These are phyloP conservation scores for Callimorpha dominula DNA, from an alignment of 2,888 invertebrate genomes.

Conservation along the genomic window DNA sequence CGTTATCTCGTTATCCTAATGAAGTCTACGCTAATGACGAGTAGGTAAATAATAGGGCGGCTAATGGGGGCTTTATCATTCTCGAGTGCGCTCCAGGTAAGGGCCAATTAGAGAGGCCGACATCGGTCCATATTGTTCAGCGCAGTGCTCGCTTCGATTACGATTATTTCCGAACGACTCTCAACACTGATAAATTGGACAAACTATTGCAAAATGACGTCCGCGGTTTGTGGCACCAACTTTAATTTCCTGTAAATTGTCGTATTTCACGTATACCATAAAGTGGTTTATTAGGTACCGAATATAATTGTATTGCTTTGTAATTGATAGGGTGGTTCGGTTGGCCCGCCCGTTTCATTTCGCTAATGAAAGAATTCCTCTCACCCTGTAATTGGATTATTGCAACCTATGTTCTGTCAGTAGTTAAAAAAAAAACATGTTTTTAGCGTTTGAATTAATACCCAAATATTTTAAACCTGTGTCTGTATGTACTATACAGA, in stretches of 20 bases:
- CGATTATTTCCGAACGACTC: constrained; percentile 85
- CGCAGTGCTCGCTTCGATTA: constrained; percentile 83
- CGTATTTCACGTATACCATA: constrained; percentile 59
- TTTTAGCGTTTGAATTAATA: too few species aligned
- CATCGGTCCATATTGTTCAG: constrained; percentile 86
- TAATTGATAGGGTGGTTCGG: constrained; percentile 53
- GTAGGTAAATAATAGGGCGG: constrained; percentile 87
- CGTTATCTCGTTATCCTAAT: constrained; percentile 87
- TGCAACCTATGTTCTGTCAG: constrained; percentile 16
- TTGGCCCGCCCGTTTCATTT: constrained; percentile 49
- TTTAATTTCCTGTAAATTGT: constrained; percentile 79
- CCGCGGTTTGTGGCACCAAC: constrained; percentile 75
- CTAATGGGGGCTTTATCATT: constrained; percentile 87
- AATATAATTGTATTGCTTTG: constrained; percentile 56
- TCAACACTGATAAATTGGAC: constrained; percentile 85
- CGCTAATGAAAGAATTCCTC: constrained; percentile 53
- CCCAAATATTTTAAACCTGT: too few species aligned
- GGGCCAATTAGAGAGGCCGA: constrained; percentile 86
- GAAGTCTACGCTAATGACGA: constrained; percentile 87
- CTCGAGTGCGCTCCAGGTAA: constrained; percentile 87
- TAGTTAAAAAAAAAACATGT: too few species aligned
- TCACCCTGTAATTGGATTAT: constrained; percentile 48
- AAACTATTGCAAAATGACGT: constrained; percentile 84
- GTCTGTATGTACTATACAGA: too few species aligned
- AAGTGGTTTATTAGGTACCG: constrained; percentile 54